Percentiles rank a stretch among this genome's conserved stretches.
These are phyloP conservation scores for Macquaria australasica DNA, from an alignment of 2,113 vertebrate species.

Conservation along the genomic window DNA sequence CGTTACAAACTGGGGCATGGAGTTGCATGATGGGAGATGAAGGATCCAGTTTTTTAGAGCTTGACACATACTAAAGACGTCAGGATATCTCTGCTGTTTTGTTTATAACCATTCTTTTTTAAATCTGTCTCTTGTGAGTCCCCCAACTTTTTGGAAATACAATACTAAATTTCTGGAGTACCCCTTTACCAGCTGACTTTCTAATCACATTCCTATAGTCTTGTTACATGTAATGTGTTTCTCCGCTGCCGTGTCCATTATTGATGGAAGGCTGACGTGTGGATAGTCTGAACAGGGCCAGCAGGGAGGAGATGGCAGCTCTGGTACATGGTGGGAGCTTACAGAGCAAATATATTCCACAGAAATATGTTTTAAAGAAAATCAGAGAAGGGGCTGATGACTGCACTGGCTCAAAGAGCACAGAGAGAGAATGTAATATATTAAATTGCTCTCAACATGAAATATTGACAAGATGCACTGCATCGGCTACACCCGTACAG, in stretches of 20 bases:
- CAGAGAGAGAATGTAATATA: slow-evolving; percentile 59
- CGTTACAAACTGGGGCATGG: no score
- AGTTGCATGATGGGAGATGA: background rate
- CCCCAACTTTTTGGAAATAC: background rate
- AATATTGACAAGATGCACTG: slow-evolving; percentile 67
- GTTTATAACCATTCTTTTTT: background rate
- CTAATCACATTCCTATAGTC: background rate
- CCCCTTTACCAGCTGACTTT: background rate
- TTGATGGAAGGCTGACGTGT: slow-evolving; percentile 11
- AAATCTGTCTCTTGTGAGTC: background rate
- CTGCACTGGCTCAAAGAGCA: slow-evolving; percentile 50
- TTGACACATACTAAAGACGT: background rate
- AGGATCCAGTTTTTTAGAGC: background rate
- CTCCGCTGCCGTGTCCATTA: background rate
- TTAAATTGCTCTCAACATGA: slow-evolving; percentile 68
- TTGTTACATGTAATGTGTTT: background rate
- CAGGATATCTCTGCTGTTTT: background rate
- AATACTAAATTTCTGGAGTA: background rate
- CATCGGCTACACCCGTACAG: slow-evolving; percentile 43
- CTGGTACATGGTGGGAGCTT: slow-evolving; percentile 25
- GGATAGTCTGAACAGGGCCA: slow-evolving; percentile 7
- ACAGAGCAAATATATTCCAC: slow-evolving; percentile 54
- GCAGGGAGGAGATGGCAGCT: slow-evolving; percentile 38
- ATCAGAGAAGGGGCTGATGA: slow-evolving; percentile 52
- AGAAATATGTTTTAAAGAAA: slow-evolving; percentile 55